These are phyloP conservation scores for Araneus ventricosus DNA, from an alignment of 1,140 invertebrate species.

Conservation along the genomic window DNA sequence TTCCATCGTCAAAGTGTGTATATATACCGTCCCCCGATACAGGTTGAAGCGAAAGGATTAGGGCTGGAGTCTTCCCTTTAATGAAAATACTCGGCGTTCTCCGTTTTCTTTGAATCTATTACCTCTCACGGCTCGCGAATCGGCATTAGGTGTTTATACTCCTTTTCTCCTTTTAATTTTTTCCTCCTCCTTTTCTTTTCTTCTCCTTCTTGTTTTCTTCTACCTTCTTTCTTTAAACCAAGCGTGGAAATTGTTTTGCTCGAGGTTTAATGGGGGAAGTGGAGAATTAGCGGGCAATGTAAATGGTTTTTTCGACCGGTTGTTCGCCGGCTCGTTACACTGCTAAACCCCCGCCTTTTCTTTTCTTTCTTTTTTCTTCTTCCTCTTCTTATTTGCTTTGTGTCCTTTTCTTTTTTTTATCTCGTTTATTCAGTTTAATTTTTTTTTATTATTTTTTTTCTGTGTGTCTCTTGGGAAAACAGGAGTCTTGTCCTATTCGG, in stretches of 20 bases:
- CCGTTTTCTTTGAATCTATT: constrained; percentile 70
- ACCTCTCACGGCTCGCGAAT: constrained; percentile 51
- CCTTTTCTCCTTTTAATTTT: constrained; percentile 72
- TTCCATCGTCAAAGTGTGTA: background rate
- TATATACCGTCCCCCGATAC: constrained; percentile 40
- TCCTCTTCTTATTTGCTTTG: constrained; percentile 40
- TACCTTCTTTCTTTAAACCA: constrained; percentile 56
- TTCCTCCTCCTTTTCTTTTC: constrained; percentile 42
- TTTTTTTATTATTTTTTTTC: background rate
- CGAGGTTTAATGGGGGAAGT: constrained; percentile 65
- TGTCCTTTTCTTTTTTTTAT: background rate
- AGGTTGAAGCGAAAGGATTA: constrained; percentile 57
- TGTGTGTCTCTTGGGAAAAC: background rate
- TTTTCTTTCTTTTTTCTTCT: constrained; percentile 15
- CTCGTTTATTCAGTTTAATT: constrained; percentile 26
- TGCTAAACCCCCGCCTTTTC: constrained; percentile 51
- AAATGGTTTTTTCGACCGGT: constrained; percentile 73
- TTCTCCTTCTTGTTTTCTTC: constrained; percentile 15
- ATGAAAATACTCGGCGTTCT: constrained; percentile 67
- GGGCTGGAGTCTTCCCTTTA: constrained; percentile 42
- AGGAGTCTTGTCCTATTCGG: background rate
- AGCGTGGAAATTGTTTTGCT: constrained; percentile 73
- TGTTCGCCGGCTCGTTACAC: constrained; percentile 65
- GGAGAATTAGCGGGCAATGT: constrained; percentile 70
- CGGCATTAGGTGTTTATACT: constrained; percentile 75